A percentile compares a stretch with the other conserved stretches of the same genome.
Conservation (phyloP, 2,888 invertebrate genomes). For the Eueremaeus valkanovi region DNA sequence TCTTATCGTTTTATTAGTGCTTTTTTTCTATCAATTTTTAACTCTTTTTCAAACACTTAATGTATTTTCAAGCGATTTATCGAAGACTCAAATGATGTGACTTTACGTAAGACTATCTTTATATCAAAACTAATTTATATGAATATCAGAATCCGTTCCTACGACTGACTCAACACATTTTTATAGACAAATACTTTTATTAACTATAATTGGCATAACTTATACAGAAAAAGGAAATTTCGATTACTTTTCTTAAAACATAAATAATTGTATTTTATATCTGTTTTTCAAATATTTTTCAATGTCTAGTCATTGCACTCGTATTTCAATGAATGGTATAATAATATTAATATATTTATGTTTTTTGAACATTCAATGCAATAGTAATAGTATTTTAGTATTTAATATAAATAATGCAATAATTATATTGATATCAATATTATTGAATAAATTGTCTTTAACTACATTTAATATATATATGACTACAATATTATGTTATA, state of each 20-base stretch:
- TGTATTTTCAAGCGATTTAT: neutral
- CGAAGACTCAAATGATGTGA: no score
- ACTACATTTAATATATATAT: neutral
- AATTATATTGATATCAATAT: neutral
- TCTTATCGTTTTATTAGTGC: neutral
- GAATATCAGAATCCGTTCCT: neutral
- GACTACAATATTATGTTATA: neutral
- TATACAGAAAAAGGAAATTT: no score
- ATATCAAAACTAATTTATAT: neutral
- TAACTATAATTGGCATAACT: neutral
- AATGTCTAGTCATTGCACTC: slow-evolving; percentile 36
- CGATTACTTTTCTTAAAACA: no score
- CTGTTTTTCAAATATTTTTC: neutral
- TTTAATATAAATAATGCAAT: slow-evolving; percentile 8
- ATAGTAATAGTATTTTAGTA: slow-evolving; percentile 17
- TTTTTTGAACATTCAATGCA: slow-evolving; percentile 8
- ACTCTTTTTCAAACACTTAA: neutral
- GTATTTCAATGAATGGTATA: neutral
- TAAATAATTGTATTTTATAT: no score
- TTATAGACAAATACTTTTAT: neutral
- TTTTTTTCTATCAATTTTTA: neutral
- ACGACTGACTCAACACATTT: neutral
- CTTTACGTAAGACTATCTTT: no score
- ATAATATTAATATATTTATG: neutral
- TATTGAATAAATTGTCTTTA: neutral